Evolutionary conservation across 2,888 invertebrate species (phyloP).

Genomic region (Cryptus armator): DNA sequence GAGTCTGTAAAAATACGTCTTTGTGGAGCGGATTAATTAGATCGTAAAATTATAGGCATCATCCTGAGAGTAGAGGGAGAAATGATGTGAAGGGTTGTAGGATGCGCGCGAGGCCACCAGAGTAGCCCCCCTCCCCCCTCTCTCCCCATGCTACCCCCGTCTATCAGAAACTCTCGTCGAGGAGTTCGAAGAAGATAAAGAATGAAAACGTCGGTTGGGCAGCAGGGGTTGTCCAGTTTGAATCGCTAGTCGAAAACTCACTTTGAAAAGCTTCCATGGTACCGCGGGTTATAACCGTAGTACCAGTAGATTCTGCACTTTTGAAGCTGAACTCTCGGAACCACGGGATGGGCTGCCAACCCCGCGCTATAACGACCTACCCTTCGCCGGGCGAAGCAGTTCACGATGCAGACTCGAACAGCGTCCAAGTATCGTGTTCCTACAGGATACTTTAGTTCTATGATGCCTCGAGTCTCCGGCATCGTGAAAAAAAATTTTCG

Average conservation of each 20-base stretch:
- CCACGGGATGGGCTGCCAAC: slow-evolving; percentile 51
- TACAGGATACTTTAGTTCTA: slow-evolving; percentile 71
- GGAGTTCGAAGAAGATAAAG: slow-evolving; percentile 66
- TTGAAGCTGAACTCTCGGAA: slow-evolving; percentile 60
- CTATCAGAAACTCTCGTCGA: slow-evolving; percentile 34
- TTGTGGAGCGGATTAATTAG: slow-evolving; percentile 60
- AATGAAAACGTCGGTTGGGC: slow-evolving; percentile 42
- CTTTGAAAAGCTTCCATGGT: slow-evolving; percentile 71
- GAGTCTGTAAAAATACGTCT: slow-evolving; percentile 1
- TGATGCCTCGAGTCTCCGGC: slow-evolving; percentile 45
- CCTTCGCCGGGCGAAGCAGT: slow-evolving; percentile 44
- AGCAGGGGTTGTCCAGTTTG: slow-evolving; percentile 60
- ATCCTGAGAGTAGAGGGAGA: slow-evolving; percentile 17
- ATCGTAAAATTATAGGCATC: slow-evolving; percentile 52
- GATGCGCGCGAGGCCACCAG: slow-evolving; percentile 3
- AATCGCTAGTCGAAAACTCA: slow-evolving; percentile 70
- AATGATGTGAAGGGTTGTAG: slow-evolving; percentile 19
- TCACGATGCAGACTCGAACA: slow-evolving; percentile 65
- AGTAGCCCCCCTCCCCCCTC: no score
- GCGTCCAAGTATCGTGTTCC: slow-evolving; percentile 77
- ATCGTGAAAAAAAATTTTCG: slow-evolving; percentile 62
- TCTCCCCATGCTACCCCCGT: not conserved
- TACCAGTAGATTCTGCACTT: slow-evolving; percentile 57
- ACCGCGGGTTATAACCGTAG: slow-evolving; percentile 23
- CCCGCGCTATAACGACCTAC: slow-evolving; percentile 54